phyloP scores from a whole-genome alignment of 2,888 invertebrate genomes.

The Rotaria sp. region DNA sequence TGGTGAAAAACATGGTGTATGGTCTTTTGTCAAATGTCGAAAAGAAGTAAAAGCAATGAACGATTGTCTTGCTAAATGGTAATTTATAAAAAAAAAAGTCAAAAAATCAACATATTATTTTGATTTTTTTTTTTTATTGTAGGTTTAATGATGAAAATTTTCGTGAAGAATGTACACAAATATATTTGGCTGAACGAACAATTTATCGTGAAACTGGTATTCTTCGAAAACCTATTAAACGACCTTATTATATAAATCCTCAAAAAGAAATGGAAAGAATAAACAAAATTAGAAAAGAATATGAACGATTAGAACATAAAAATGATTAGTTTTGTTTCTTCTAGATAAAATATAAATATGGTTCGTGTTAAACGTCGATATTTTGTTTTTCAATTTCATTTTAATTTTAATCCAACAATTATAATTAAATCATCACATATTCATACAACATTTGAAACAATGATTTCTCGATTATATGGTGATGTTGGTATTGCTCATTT shows the following conservation, averaged over 20 bases:
- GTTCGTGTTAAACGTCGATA: conserved; percentile 3
- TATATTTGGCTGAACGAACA: conserved; percentile 35
- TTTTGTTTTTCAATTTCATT: conserved; percentile 26
- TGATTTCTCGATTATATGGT: not conserved
- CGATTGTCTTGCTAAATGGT: conserved; percentile 33
- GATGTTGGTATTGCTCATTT: not conserved
- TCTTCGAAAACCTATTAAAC: not conserved
- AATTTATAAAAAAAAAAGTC: not conserved
- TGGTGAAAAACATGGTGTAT: conserved; percentile 34
- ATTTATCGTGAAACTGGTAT: conserved; percentile 35
- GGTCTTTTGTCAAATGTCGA: conserved; percentile 33
- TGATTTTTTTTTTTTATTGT: no score
- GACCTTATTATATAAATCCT: conserved; percentile 27
- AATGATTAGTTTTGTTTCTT: not conserved
- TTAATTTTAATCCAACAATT: not conserved
- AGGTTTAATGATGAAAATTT: conserved; percentile 35
- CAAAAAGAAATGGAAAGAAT: not conserved
- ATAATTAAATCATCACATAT: not conserved
- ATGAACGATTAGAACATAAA: conserved; percentile 17
- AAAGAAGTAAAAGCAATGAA: conserved; percentile 36
- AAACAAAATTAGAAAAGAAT: not conserved
- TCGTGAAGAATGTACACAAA: conserved; percentile 38
- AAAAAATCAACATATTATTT: not conserved
- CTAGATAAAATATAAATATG: not conserved
- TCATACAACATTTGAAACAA: conserved; percentile 16